Percentiles rank a stretch among this genome's conserved stretches.
Evolutionary conservation across 1,140 invertebrate genomes (phyloP).

Genomic region (Lucilia cuprina): DNA sequence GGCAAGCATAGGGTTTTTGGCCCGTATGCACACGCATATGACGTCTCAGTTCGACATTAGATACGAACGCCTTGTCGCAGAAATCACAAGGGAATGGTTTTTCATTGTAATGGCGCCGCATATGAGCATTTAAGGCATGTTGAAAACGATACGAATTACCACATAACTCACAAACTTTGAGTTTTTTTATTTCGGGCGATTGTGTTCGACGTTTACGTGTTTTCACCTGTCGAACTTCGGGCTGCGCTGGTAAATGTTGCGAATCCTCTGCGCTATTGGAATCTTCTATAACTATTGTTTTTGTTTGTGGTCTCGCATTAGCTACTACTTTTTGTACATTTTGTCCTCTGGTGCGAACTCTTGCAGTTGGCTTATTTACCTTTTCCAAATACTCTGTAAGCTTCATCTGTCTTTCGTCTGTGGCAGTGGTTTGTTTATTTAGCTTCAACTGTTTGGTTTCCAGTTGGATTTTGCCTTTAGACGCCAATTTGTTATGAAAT

Average conservation of each 20-base stretch:
- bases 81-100: slow-evolving; percentile 56
- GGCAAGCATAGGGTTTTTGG: slow-evolving; percentile 72
- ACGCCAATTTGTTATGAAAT: background rate
- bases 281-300: background rate
- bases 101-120: slow-evolving; percentile 58
- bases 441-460: background rate
- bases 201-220: slow-evolving; percentile 21
- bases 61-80: slow-evolving; percentile 59
- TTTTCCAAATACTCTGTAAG: background rate
- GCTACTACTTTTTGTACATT: background rate
- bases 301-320: background rate
- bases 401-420: background rate
- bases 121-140: slow-evolving; percentile 58
- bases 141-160: slow-evolving; percentile 61
- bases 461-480: slow-evolving; percentile 30
- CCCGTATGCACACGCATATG: slow-evolving; percentile 61
- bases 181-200: slow-evolving; percentile 35
- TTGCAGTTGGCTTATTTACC: background rate
- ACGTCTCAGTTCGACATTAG: slow-evolving; percentile 57
- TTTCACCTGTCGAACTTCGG: background rate
- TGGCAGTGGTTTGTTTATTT: background rate
- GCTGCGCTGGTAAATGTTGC: background rate
- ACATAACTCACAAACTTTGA: slow-evolving; percentile 59
- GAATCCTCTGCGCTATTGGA: background rate
- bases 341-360: background rate